Evolutionary conservation across 2,888 invertebrate genomes (phyloP).

Genomic region (Eupithecia insigniata): DNA sequence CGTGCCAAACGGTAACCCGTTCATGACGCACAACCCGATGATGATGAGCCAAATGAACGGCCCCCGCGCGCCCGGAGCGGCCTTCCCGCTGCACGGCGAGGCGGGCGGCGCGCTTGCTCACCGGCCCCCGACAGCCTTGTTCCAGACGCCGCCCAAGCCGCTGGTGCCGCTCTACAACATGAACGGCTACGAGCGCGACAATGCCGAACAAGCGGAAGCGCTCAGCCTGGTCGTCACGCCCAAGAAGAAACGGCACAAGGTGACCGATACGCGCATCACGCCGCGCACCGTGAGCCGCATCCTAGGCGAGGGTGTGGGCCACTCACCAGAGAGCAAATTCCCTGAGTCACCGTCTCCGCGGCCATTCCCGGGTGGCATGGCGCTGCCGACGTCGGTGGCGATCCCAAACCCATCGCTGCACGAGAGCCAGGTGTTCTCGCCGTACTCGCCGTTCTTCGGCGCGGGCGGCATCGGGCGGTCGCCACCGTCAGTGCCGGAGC

Average conservation of each 20-base stretch:
- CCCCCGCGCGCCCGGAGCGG: constrained; percentile 86
- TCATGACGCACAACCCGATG: constrained; percentile 77
- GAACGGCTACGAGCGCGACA: constrained; percentile 87
- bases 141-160: constrained; percentile 93
- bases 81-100: constrained; percentile 88
- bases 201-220: constrained; percentile 96
- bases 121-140: constrained; percentile 89
- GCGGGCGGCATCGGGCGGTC: constrained; percentile 81
- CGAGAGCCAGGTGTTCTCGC: constrained; percentile 96
- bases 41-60: constrained; percentile 84
- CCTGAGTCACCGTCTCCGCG: constrained; percentile 89
- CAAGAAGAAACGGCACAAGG: constrained; percentile 98
- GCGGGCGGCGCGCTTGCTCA: constrained; percentile 80
- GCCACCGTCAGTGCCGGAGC: constrained; percentile 87
- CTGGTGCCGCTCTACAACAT: constrained; percentile 87
- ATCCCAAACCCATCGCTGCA: constrained; percentile 98
- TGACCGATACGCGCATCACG: constrained; percentile 96
- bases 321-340: constrained; percentile 85
- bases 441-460: constrained; percentile 95
- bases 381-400: constrained; percentile 97
- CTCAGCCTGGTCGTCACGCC: constrained; percentile 97
- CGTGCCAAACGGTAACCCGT: constrained; percentile 77
- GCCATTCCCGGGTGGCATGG: constrained; percentile 93
- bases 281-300: constrained; percentile 95
- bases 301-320: constrained; percentile 90